phyloP scores from a whole-genome alignment of 2,113 vertebrate genomes.

The Nothocercus julius region DNA sequence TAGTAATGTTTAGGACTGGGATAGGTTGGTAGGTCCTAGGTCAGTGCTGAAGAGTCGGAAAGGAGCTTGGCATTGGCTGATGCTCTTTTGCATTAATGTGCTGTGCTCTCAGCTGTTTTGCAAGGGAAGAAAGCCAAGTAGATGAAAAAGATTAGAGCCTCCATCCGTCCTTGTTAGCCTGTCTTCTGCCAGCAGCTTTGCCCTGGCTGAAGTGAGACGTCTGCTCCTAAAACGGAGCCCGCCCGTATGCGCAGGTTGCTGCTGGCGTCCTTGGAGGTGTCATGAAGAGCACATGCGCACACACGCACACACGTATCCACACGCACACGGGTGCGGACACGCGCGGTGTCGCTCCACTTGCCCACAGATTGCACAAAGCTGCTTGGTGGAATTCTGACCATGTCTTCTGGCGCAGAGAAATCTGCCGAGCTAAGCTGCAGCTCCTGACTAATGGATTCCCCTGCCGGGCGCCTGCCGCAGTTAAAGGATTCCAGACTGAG shows the following conservation, averaged over 20 bases:
- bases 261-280: neutral
- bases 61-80: neutral
- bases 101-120: neutral
- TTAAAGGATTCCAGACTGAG: conserved; percentile 9
- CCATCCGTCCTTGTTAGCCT: neutral
- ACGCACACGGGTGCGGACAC: neutral
- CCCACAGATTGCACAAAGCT: neutral
- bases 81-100: neutral
- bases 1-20: neutral
- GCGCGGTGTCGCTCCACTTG: neutral
- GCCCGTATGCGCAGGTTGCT: neutral
- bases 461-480: neutral
- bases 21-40: neutral
- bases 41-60: neutral
- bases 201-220: neutral
- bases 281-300: neutral
- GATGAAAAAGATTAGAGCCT: neutral
- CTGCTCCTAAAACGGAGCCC: neutral
- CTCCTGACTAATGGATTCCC: conserved; percentile 1
- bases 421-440: conserved; percentile 29
- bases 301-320: fast-evolving
- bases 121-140: neutral
- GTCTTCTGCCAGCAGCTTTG: neutral
- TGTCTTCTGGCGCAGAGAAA: neutral
- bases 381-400: neutral